Evolutionary conservation across 2,797 vertebrate species (phyloP), one percentile per base, ranked within the genome.

Genomic region (Hipposideros larvatus): DNA sequence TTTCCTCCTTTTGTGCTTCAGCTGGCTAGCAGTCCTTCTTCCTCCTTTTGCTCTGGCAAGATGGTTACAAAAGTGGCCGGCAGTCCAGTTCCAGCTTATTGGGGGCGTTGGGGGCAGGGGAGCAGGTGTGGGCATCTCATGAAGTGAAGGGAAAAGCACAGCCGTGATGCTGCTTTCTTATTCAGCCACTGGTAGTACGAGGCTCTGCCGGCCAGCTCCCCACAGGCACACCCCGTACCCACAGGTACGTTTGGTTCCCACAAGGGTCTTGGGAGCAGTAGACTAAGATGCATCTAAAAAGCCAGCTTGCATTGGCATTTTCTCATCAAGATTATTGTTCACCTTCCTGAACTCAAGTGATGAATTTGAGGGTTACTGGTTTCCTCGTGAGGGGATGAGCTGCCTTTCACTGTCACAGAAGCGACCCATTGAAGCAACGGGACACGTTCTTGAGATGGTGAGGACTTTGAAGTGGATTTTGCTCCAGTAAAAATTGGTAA

Each of bases 401-500:
- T 7, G 11, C 65, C 46, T 94, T 82, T 21, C 18, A 21, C 8
- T 48, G 75, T 94, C 43, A 2, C 31, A 2, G 22, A 86, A 88
- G 75, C 43, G 83, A 77, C 82, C 48, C 28, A 11, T 43, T n/a
- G 26, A 57, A 48, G 11, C 26, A 68, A 21, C 0, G 0, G 53
- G n/a, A 22, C 37, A 28, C 66, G 78, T 70, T n/a, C 28, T 78
- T 14, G 74, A 21, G 61, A 41, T 75, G 13, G 34, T 75, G 59
- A 90, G 28, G 71, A 61, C 91, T 97, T 96, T 74, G 74, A 96
- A 86, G 91, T 80, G 77, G 90, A 97, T 96, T 89, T 28, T 92
- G 74, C 97, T 97, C 94, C 95, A 95, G 71, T 88, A 95, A 96
- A 37, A 97, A 97, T 97, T 93, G 96, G 92, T 95, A 0, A 28